phyloP scores from a whole-genome alignment of 2,797 vertebrate species.

The Phyllotis vaccarum region DNA sequence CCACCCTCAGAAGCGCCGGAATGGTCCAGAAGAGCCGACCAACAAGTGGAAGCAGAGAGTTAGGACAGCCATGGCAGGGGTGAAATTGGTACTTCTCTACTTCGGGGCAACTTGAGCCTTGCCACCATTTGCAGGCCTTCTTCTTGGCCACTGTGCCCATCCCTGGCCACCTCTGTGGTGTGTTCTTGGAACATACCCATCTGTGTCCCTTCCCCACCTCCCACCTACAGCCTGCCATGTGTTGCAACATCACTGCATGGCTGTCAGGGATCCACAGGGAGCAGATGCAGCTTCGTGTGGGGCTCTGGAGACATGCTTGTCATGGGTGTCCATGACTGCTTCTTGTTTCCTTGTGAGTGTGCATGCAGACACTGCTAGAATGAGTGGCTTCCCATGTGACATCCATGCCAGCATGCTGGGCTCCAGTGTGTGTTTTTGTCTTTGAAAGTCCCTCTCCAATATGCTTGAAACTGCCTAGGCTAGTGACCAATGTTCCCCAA shows the following conservation, averaged over 20 bases:
- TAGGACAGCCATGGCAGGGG: slow-evolving; percentile 92
- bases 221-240: neutral
- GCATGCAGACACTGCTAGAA: slow-evolving; percentile 74
- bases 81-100: slow-evolving; percentile 91
- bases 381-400: neutral
- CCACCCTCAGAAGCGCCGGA: slow-evolving; percentile 88
- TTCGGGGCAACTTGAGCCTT: slow-evolving; percentile 80
- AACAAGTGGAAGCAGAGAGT: slow-evolving; percentile 93
- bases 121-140: slow-evolving; percentile 76
- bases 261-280: slow-evolving; percentile 62
- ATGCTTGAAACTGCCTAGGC: neutral
- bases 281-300: slow-evolving; percentile 46
- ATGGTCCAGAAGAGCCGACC: slow-evolving; percentile 88
- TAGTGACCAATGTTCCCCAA: neutral
- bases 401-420: neutral
- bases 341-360: neutral
- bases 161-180: neutral
- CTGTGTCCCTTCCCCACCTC: slow-evolving; percentile 66
- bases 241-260: slow-evolving; percentile 86
- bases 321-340: slow-evolving; percentile 56
- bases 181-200: slow-evolving; percentile 55
- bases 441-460: slow-evolving; percentile 53
- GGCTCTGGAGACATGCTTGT: slow-evolving; percentile 67
- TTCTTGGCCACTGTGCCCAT: slow-evolving; percentile 31
- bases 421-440: slow-evolving; percentile 6